phyloP scores from a whole-genome alignment of 2,797 vertebrate species.

The Hyperoplus immaculatus region DNA sequence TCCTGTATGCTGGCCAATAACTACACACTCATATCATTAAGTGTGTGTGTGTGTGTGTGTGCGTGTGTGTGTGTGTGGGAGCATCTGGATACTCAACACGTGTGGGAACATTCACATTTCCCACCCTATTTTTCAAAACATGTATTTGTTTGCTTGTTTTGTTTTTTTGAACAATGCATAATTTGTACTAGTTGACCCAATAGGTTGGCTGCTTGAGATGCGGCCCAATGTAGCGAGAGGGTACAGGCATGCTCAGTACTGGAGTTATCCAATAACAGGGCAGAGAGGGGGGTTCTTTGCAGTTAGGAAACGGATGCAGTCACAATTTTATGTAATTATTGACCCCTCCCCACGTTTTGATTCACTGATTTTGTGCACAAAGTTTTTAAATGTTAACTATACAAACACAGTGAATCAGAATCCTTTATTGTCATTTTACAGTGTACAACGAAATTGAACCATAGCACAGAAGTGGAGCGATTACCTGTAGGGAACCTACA shows the following conservation, averaged over 20 bases:
- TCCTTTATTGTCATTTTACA: neutral
- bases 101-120: conserved; percentile 38
- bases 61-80: conserved; percentile 3
- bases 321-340: conserved; percentile 26
- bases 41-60: conserved; percentile 9
- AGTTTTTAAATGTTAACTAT: conserved; percentile 9
- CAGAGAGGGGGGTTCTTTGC: conserved; percentile 58
- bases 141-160: neutral
- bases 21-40: conserved; percentile 44
- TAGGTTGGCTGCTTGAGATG: conserved; percentile 33
- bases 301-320: conserved; percentile 37
- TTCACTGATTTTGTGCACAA: conserved; percentile 33
- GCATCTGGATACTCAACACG: neutral
- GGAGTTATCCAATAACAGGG: conserved; percentile 59
- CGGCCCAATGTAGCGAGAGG: conserved; percentile 27
- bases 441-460: too few relatives aligned
- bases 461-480: neutral
- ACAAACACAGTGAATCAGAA: conserved; percentile 10
- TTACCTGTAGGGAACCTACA: neutral
- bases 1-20: conserved; percentile 35
- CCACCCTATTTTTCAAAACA: neutral
- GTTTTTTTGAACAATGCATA: neutral
- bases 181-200: conserved; percentile 21
- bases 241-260: conserved; percentile 19
- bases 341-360: conserved; percentile 9